Evolutionary conservation across 2,888 invertebrate genomes (phyloP).

Genomic region (Drosophila anomalata): DNA sequence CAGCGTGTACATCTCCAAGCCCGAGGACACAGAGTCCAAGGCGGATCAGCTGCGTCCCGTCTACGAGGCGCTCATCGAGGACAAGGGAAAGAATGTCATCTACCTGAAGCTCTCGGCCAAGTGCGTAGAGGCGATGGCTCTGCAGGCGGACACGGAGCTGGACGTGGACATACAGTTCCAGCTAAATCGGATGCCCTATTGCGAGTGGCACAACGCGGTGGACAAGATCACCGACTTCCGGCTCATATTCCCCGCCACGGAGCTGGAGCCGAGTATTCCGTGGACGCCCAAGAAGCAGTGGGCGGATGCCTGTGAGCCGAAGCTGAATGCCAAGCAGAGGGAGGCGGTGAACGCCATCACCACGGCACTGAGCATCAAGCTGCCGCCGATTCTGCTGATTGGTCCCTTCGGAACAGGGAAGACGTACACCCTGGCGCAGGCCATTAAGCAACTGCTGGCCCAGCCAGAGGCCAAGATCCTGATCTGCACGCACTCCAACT

Average conservation of each 20-base stretch:
- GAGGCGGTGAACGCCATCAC: constrained; percentile 92
- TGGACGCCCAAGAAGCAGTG: constrained; percentile 89
- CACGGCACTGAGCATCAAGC: constrained; percentile 86
- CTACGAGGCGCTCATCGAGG: constrained; percentile 91
- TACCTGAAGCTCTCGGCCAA: constrained; percentile 89
- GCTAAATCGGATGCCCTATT: constrained; percentile 90
- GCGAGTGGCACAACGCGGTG: constrained; percentile 93
- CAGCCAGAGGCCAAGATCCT: constrained; percentile 89
- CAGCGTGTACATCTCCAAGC: constrained; percentile 87
- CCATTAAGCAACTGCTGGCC: constrained; percentile 88
- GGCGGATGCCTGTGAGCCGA: constrained; percentile 87
- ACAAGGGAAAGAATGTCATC: constrained; percentile 91
- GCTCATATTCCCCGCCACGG: constrained; percentile 89
- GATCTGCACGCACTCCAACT: constrained; percentile 94
- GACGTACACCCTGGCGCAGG: constrained; percentile 92
- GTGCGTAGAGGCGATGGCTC: constrained; percentile 87
- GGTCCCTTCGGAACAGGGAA: constrained; percentile 95
- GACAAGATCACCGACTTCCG: constrained; percentile 89
- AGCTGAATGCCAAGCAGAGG: constrained; percentile 90
- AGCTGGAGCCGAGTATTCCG: constrained; percentile 87
- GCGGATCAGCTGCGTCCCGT: constrained; percentile 84
- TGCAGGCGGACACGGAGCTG: constrained; percentile 87
- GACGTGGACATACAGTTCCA: constrained; percentile 91
- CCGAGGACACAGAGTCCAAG: constrained; percentile 73
- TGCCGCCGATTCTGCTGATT: constrained; percentile 90